phyloP scores from a whole-genome alignment of 2,797 vertebrate genomes.

The Halcyon leucocephala region DNA sequence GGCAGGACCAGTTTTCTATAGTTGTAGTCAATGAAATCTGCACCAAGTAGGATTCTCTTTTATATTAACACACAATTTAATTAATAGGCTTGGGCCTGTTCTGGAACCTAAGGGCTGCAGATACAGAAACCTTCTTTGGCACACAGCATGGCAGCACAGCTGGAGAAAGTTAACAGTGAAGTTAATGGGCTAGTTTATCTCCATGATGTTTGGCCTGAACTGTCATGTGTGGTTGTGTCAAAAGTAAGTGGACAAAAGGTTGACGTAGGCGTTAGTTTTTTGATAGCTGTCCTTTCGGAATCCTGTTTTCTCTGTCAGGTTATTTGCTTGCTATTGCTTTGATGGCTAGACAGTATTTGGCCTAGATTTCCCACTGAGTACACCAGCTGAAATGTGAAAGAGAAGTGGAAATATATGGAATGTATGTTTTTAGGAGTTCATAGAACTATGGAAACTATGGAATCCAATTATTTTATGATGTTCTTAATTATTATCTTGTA shows the following conservation, averaged over 20 bases:
- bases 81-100: background rate
- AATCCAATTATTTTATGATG: background rate
- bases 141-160: background rate
- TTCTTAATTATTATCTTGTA: background rate
- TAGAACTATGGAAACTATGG: background rate
- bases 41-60: background rate
- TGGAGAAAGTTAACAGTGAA: background rate
- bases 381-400: background rate
- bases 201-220: background rate
- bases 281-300: background rate
- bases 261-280: background rate
- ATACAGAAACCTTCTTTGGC: background rate
- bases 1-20: background rate
- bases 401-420: background rate
- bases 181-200: background rate
- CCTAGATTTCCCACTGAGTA: background rate
- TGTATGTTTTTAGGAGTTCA: background rate
- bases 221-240: background rate
- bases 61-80: background rate
- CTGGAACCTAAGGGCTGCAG: background rate
- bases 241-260: background rate
- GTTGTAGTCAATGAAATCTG: background rate
- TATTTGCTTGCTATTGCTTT: background rate
- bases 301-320: background rate
- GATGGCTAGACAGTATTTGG: background rate